Evolutionary conservation across 2,113 vertebrate species (phyloP).

Genomic region (Bubo blakistoni): DNA sequence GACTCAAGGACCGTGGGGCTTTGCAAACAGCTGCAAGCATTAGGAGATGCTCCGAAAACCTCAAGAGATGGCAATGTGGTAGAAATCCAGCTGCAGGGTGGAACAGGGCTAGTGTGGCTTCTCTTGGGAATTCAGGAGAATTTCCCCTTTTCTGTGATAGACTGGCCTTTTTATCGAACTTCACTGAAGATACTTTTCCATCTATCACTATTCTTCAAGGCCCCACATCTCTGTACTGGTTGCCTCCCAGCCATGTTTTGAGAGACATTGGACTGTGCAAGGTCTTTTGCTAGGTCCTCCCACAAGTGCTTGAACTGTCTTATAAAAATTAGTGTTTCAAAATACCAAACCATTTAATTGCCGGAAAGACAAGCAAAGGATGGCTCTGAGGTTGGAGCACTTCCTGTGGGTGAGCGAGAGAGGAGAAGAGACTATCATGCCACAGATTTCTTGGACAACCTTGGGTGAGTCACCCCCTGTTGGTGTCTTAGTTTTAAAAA

Average conservation of each 20-base stretch:
- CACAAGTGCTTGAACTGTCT: background rate
- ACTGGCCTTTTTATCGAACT: background rate
- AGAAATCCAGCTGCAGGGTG: background rate
- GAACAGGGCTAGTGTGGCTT: background rate
- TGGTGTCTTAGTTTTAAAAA: background rate
- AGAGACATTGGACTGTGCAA: background rate
- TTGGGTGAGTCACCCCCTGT: background rate
- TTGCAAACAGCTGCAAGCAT: background rate
- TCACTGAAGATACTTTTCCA: background rate
- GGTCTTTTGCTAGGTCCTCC: background rate
- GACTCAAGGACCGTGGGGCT: background rate
- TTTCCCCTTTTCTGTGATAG: background rate
- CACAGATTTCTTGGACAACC: background rate
- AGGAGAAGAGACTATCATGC: background rate
- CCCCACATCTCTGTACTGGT: fast-evolving
- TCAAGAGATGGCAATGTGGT: background rate
- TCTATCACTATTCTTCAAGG: background rate
- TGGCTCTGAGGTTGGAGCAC: background rate
- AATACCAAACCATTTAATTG: background rate
- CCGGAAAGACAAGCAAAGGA: background rate
- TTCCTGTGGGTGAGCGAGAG: too few species aligned
- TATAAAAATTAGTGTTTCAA: background rate
- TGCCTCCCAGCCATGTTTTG: fast-evolving
- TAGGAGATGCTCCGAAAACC: background rate
- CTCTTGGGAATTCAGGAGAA: background rate